Percentiles rank a stretch among this genome's conserved stretches.
These are phyloP conservation scores for Marronus borbonicus DNA, from an alignment of 2,888 invertebrate genomes.

Conservation along the genomic window DNA sequence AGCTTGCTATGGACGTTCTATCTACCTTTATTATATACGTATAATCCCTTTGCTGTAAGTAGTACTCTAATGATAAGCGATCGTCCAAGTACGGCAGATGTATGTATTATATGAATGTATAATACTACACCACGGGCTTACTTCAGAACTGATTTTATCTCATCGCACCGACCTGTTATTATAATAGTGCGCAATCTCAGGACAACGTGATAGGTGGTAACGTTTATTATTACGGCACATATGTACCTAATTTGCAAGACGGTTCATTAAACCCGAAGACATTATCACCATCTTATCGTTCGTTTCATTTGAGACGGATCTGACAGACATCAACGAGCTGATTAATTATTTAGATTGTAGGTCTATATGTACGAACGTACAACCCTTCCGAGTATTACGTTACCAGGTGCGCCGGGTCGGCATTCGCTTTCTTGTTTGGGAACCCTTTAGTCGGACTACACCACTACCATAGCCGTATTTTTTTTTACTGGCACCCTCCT, in stretches of 20 bases:
- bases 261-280: constrained; percentile 4
- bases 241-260: background rate
- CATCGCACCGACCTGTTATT: background rate
- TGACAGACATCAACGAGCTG: constrained; percentile 21
- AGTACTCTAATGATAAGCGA: too few species aligned
- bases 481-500: constrained; percentile 26
- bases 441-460: background rate
- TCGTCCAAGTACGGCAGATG: too few species aligned
- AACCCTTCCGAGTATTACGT: constrained; percentile 30
- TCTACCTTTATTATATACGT: too few species aligned
- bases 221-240: background rate
- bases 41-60: too few species aligned
- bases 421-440: constrained; percentile 30
- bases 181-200: background rate
- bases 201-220: background rate
- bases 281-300: constrained; percentile 6
- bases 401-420: constrained; percentile 28
- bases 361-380: background rate
- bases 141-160: too few species aligned
- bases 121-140: too few species aligned
- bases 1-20: too few species aligned
- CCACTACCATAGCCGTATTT: constrained; percentile 14
- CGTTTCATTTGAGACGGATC: background rate
- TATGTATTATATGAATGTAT: too few species aligned
- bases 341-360: constrained; percentile 38